Conservation (phyloP, 2,888 invertebrate species). For the Enchytraeus crypticus region DNA sequence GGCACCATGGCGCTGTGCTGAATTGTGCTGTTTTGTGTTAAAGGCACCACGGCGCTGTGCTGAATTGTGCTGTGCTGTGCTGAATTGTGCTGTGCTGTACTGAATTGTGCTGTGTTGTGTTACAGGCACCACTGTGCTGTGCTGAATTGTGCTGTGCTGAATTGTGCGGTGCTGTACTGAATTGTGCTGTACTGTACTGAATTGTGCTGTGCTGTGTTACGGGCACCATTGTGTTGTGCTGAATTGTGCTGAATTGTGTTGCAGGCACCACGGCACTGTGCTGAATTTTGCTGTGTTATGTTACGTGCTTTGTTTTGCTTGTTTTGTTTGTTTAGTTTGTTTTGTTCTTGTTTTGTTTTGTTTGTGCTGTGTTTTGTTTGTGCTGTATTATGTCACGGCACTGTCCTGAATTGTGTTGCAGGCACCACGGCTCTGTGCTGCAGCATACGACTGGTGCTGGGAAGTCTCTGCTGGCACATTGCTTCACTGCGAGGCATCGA, state of each 20-base stretch:
- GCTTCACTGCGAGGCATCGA: slow-evolving; percentile 15
- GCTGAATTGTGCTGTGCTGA: too few relatives aligned
- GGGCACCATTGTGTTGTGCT: background rate
- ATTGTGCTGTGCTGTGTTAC: background rate
- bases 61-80: too few relatives aligned
- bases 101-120: too few relatives aligned
- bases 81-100: too few relatives aligned
- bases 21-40: background rate
- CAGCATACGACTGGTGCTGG: slow-evolving; percentile 26
- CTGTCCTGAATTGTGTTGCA: slow-evolving; percentile 4
- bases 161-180: too few relatives aligned
- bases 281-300: background rate
- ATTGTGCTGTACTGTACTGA: too few relatives aligned
- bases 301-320: background rate
- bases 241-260: background rate
- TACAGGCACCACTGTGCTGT: background rate
- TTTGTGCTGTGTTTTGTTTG: too few relatives aligned
- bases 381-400: background rate
- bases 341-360: too few relatives aligned
- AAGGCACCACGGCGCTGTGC: too few relatives aligned
- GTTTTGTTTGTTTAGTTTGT: background rate
- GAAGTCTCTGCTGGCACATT: slow-evolving; percentile 29
- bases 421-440: slow-evolving; percentile 30
- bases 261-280: background rate
- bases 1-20: background rate